Evolutionary conservation across 2,113 vertebrate genomes (phyloP).

Genomic region (Girardinichthys multiradiatus): DNA sequence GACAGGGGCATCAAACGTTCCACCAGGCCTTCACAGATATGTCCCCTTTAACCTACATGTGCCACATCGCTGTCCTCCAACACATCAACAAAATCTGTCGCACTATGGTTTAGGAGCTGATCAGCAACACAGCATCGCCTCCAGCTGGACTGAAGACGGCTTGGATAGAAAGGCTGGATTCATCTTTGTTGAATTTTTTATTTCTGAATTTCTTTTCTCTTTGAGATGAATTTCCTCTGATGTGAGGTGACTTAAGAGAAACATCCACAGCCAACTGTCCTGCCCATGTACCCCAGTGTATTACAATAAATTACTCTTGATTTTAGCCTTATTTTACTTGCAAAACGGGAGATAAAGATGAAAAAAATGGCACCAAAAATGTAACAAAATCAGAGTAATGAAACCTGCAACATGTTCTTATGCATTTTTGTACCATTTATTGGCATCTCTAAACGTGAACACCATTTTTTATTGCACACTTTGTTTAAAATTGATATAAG

Average conservation of each 20-base stretch:
- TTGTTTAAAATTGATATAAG: no score
- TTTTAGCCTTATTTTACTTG: not conserved
- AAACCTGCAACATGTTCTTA: not conserved
- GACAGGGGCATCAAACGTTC: slow-evolving; percentile 56
- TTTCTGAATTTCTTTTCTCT: not conserved
- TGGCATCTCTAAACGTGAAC: no score
- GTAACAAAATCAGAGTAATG: not conserved
- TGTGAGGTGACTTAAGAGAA: not conserved
- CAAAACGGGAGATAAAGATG: not conserved
- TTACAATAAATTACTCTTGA: not conserved
- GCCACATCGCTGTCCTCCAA: slow-evolving; percentile 36
- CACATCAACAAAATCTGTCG: slow-evolving; percentile 27
- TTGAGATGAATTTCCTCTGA: not conserved
- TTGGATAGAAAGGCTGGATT: not conserved
- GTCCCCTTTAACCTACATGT: slow-evolving; percentile 61
- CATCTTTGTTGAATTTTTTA: not conserved
- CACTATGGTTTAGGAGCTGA: slow-evolving; percentile 9
- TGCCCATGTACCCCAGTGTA: not conserved
- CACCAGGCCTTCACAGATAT: slow-evolving; percentile 37
- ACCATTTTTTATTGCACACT: no score
- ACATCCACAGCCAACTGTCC: not conserved
- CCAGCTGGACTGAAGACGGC: slow-evolving; percentile 12
- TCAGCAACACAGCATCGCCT: not conserved
- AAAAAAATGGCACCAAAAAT: not conserved
- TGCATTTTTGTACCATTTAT: not conserved